A percentile compares a stretch with the other conserved stretches of the same genome.
Conservation (phyloP, 2,888 invertebrate genomes). For the Hofmannophila pseudospretella region DNA sequence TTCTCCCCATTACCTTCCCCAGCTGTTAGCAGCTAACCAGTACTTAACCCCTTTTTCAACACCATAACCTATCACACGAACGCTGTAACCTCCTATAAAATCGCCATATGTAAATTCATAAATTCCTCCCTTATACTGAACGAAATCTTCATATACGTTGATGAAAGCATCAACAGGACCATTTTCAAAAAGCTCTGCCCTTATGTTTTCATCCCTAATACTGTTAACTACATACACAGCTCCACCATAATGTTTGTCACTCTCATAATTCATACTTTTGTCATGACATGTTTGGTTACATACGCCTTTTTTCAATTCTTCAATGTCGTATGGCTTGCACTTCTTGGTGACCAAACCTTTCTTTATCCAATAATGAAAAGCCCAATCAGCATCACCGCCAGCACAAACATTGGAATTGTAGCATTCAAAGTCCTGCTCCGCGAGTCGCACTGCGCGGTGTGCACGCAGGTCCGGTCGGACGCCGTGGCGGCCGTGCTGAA, state of each 20-base stretch:
- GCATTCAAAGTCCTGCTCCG: slow-evolving; percentile 86
- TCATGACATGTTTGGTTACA: slow-evolving; percentile 80
- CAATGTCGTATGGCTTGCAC: slow-evolving; percentile 86
- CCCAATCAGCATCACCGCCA: slow-evolving; percentile 82
- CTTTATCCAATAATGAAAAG: slow-evolving; percentile 87
- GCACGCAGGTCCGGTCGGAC: slow-evolving; percentile 88
- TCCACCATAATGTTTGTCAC: slow-evolving; percentile 84
- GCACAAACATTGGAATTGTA: slow-evolving; percentile 81
- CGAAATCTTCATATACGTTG: slow-evolving; percentile 85
- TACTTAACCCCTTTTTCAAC: slow-evolving; percentile 82
- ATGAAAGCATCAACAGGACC: slow-evolving; percentile 90
- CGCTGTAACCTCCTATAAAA: slow-evolving; percentile 84
- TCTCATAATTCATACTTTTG: slow-evolving; percentile 75
- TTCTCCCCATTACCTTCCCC: slow-evolving; percentile 91
- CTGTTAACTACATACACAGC: slow-evolving; percentile 66
- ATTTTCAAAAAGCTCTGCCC: slow-evolving; percentile 84
- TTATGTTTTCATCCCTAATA: slow-evolving; percentile 79
- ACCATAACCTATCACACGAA: slow-evolving; percentile 89
- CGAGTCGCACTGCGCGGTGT: slow-evolving; percentile 80
- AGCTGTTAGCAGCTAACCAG: slow-evolving; percentile 90
- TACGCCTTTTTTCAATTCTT: slow-evolving; percentile 81
- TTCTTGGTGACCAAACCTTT: slow-evolving; percentile 89
- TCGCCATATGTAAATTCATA: slow-evolving; percentile 79
- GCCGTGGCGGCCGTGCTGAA: slow-evolving; percentile 89
- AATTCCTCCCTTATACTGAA: slow-evolving; percentile 83